These are phyloP conservation scores for Polypterus bichir DNA, from an alignment of 2,113 vertebrate species.

Conservation along the genomic window DNA sequence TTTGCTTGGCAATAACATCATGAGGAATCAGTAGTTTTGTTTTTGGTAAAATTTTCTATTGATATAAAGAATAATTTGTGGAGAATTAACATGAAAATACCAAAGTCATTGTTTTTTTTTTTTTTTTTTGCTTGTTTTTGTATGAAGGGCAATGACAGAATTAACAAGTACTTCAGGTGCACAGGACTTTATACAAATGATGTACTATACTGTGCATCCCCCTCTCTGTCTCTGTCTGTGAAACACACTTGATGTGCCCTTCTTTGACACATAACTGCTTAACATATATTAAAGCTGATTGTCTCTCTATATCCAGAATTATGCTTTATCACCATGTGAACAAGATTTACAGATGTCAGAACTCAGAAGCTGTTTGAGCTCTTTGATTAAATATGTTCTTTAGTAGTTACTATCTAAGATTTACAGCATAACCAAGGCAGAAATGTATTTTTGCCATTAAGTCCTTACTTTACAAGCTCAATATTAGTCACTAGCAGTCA, in stretches of 20 bases:
- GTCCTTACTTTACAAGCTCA: background rate
- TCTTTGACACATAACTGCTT: slow-evolving; percentile 39
- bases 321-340: slow-evolving; percentile 39
- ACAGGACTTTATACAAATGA: slow-evolving; percentile 30
- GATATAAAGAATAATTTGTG: background rate
- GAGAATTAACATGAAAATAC: background rate
- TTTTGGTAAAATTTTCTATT: no score
- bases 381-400: background rate
- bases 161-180: slow-evolving; percentile 2
- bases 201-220: slow-evolving; percentile 40
- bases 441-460: background rate
- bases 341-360: slow-evolving; percentile 42
- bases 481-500: no score
- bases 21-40: background rate
- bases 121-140: no score
- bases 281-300: slow-evolving; percentile 43
- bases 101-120: no score
- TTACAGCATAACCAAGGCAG: background rate
- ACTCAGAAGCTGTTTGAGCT: slow-evolving; percentile 33
- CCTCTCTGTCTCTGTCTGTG: slow-evolving; percentile 26
- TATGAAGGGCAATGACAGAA: slow-evolving; percentile 19
- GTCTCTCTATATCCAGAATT: slow-evolving; percentile 50
- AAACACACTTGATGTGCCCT: slow-evolving; percentile 37
- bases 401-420: slow-evolving; percentile 1
- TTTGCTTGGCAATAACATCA: slow-evolving; percentile 6